Percentiles rank a stretch among this genome's conserved stretches.
Evolutionary conservation across 2,797 vertebrate species (phyloP).

Genomic region (Halcyon chelicuti): DNA sequence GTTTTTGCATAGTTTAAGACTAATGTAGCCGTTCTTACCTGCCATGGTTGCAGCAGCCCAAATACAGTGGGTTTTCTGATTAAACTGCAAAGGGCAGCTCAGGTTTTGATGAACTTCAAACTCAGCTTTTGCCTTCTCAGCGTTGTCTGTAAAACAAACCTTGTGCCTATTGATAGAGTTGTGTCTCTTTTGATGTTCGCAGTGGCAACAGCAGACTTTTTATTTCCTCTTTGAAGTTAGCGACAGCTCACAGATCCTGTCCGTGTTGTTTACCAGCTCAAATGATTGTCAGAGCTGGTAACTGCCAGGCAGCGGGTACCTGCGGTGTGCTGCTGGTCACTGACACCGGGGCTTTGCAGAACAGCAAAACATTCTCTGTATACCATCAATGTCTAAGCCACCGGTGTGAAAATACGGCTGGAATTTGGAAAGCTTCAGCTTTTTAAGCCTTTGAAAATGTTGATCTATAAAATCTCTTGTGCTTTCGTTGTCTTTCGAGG

Average conservation of each 20-base stretch:
- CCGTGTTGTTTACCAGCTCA: not conserved
- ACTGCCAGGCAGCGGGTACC: not conserved
- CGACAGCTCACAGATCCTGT: not conserved
- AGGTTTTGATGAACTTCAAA: not conserved
- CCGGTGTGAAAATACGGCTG: not conserved
- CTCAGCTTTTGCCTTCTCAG: not conserved
- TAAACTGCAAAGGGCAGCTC: not conserved
- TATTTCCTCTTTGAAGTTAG: not conserved
- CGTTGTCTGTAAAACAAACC: not conserved
- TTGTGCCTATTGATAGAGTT: not conserved
- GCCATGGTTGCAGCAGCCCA: not conserved
- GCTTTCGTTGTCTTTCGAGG: not conserved
- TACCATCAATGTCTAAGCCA: not conserved
- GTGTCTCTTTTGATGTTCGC: not conserved
- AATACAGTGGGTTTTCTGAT: not conserved
- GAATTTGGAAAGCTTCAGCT: not conserved
- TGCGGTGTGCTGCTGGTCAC: not conserved
- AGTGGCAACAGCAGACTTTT: not conserved
- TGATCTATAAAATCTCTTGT: not conserved
- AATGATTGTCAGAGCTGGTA: not conserved
- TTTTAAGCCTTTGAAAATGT: not conserved
- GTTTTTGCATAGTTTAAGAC: not conserved
- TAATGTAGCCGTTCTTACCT: not conserved
- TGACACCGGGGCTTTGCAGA: not conserved
- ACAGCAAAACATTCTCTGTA: not conserved